phyloP scores from a whole-genome alignment of 2,888 invertebrate genomes.

The Leptopilina myrica region DNA sequence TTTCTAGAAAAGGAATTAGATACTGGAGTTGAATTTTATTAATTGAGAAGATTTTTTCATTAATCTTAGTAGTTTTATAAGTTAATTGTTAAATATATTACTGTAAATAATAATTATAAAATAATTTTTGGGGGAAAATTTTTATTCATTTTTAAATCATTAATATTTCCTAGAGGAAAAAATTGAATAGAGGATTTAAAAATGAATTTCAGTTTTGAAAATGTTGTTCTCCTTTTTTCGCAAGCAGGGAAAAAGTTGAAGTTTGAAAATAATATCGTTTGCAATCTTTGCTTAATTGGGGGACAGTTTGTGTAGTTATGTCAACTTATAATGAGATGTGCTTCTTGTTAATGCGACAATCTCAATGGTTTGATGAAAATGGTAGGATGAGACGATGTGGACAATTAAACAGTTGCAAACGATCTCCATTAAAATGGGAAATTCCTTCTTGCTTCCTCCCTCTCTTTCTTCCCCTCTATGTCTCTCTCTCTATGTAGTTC shows the following conservation, averaged over 20 bases:
- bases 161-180: too few species aligned
- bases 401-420: conserved; percentile 62
- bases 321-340: conserved; percentile 64
- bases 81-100: too few species aligned
- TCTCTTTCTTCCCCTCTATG: neutral
- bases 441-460: conserved; percentile 15
- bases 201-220: too few species aligned
- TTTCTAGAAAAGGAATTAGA: neutral
- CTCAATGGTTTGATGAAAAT: conserved; percentile 36
- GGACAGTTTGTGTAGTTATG: conserved; percentile 57
- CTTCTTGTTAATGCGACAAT: conserved; percentile 58
- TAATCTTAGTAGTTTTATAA: too few species aligned
- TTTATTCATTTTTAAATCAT: too few species aligned
- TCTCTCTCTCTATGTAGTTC: neutral
- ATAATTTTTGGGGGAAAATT: too few species aligned
- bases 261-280: conserved; percentile 58
- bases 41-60: too few species aligned
- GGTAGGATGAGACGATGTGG: conserved; percentile 47
- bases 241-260: conserved; percentile 16
- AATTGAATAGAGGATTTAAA: too few species aligned
- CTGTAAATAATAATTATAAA: too few species aligned
- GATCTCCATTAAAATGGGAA: conserved; percentile 58
- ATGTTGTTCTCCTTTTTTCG: neutral
- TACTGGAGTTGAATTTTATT: too few species aligned
- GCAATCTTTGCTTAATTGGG: conserved; percentile 60